Evolutionary conservation across 2,888 invertebrate species (phyloP), one percentile per base, ranked within the genome.

Genomic region (Margaritifera margaritifera): DNA sequence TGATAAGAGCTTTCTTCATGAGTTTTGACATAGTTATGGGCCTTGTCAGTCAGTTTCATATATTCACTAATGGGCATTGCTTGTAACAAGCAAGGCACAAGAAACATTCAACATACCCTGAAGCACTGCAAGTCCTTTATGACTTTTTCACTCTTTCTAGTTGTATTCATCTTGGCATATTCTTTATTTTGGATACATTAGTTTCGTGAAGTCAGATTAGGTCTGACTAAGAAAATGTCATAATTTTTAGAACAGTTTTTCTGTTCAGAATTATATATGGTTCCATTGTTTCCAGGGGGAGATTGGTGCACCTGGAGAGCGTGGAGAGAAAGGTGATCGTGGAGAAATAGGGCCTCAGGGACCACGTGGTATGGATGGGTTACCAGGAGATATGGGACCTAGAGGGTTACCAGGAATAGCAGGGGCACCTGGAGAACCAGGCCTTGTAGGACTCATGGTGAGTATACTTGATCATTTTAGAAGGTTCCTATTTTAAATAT

Each of bases 301-400:
- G 5, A 5, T 50, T 22, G 71, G 71, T 19, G 55, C n/a, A 57
- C 51, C n/a, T 25, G 42, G 42, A 42, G 56, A 56, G 56, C 22
- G 56, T 18, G 85, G 72, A 53, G 74, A 67, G 53, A 72, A 69
- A 61, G 80, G 80, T 50, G 74, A 74, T 5, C 19, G 62, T 51
- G 80, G 80, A 24, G 65, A 62, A 15, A 53, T 57, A 53, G 80
- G 80, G 55, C 22, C 70, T 5, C 72, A 69, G 0, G 79, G 79
- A 18, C 53, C 55, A 1, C 72, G 69, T 51, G 80, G 80, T 18
- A 42, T 42, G 60, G 24, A 64, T 52, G 80, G 80, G 42, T 25
- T 27, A 20, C 64, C 50, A 6, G 72, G 75, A 18, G 59, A 53
- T 1, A n/a, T 15, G 15, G 69, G 72, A 11, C 31, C 52, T 18